These are phyloP conservation scores for Halocaridina rubra DNA, from an alignment of 2,888 invertebrate species.

Conservation along the genomic window DNA sequence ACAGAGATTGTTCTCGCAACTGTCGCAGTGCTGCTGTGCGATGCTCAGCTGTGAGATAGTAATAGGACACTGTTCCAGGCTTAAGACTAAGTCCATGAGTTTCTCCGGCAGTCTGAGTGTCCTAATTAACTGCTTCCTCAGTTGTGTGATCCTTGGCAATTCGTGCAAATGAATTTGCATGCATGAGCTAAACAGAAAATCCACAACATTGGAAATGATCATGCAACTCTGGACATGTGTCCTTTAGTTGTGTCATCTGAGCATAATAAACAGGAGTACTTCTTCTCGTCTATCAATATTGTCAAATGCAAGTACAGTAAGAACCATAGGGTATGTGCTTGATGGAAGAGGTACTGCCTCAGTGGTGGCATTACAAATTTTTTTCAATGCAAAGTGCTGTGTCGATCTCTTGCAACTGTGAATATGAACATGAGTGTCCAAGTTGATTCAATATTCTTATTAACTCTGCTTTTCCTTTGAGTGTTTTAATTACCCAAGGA, in stretches of 20 bases:
- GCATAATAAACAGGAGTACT: background rate
- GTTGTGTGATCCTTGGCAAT: background rate
- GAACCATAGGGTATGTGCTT: background rate
- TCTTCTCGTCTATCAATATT: background rate
- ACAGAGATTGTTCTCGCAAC: background rate
- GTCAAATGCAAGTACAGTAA: background rate
- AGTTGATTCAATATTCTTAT: background rate
- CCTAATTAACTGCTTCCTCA: background rate
- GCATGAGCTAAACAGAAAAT: background rate
- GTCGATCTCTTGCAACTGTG: background rate
- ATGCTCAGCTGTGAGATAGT: slow-evolving; percentile 5
- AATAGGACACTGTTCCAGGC: background rate
- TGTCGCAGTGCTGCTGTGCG: background rate
- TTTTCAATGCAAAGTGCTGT: background rate
- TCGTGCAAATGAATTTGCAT: background rate
- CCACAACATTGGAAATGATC: background rate
- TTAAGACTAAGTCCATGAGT: background rate
- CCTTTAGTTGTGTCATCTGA: background rate
- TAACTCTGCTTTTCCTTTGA: background rate
- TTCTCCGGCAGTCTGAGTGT: background rate
- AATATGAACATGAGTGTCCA: background rate
- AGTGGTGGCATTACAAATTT: background rate
- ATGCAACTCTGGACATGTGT: background rate
- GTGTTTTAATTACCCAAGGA: background rate
- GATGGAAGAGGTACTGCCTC: background rate